Evolutionary conservation across 2,113 vertebrate species (phyloP), one percentile per base, ranked within the genome.

Genomic region (Mesocricetus auratus): DNA sequence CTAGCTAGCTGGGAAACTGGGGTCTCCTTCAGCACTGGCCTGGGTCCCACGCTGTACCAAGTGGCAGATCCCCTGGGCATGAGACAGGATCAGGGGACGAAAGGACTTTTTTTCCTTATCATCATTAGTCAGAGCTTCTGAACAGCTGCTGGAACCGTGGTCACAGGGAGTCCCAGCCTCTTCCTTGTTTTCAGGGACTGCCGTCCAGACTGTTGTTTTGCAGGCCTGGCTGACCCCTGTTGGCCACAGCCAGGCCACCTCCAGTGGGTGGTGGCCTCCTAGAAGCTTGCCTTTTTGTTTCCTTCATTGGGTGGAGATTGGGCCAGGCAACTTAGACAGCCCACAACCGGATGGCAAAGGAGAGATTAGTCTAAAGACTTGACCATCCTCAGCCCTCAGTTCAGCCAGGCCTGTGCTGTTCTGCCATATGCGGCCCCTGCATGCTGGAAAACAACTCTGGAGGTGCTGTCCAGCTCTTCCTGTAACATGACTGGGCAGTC

Each of bases 391-490:
- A 77, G 85, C 36, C 15, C 74, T 77, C 60, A 8, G 45, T 53
- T 8, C 6, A 2, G 79, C 69, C 9, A 19, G 39, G 4, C 29
- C 53, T 26, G 36, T 79, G 62, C 29, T 58, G 0, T 89, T 50
- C 53, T 56, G n/a, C 88, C 13, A 29, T 16, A 85, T 45, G 47
- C 74, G 73, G 29, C 71, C 83, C 95, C 71, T 60, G 15, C 7
- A 7, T 64, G 39, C 78, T 86, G 17, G 21, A 77, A 16, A 86
- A 69, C 29, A 36, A 71, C 7, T 58, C 2, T 10, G 31, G 58
- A 71, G 90, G 69, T 77, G 73, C 73, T 77, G 53, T 81, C 82
- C 77, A 45, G 91, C 78, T 93, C 82, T 79, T 91, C 73, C 62
- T 89, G 2, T 56, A 69, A 62, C 10, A 19, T 26, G 15, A 90